Base-by-base conservation (phyloP, 2,113 vertebrate genomes). In the Ifrita kowaldi region DNA sequence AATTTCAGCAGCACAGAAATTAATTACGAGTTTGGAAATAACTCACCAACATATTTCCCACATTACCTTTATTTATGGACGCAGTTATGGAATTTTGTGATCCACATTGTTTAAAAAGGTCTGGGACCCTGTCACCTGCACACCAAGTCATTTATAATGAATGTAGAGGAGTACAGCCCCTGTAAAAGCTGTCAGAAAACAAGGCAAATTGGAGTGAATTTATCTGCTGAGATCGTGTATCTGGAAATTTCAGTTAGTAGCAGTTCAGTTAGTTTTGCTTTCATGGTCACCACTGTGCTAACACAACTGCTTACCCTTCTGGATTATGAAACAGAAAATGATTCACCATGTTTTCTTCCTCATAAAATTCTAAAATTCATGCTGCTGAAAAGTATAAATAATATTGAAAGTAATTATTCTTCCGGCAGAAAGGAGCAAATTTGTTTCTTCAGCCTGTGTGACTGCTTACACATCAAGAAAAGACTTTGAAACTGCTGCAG, bases 211-310 rank as follows among this genome's bases (percentile, higher is more conserved):
- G 62, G 10, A 60, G 23, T 65, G 33, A 69, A 57, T 90, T 76
- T 53, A 33, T 69, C 56, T 86, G 42, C 50, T 77, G 37, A 83
- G 37, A 91, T 91, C 30, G 59, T 67, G 12, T 80, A 93, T 93
- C 86, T 94, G 37, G 35, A 94, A 92, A 88, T 75, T 96, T 92
- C 68, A 95, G 16, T 93, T 93, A 84, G 15, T 74, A 76, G 63
- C 82, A 76, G 69, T 93, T 91, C 3, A 12, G 37, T 64, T 56
- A 75, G 28, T 93, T 96, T 92, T 59, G 63, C 50, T 86, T 71
- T 62, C 33, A 16, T 88, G 28, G 33, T 89, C 65, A 47, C 56
- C 37, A 9, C 69, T 87, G 10, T 32, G 41, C 57, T 86, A 64
- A 55, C 18, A 26, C 17, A 63, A 50, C 44, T 65, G 42, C 50